Conservation (phyloP, 2,113 vertebrate species). For the Tachysurus fulvidraco region DNA sequence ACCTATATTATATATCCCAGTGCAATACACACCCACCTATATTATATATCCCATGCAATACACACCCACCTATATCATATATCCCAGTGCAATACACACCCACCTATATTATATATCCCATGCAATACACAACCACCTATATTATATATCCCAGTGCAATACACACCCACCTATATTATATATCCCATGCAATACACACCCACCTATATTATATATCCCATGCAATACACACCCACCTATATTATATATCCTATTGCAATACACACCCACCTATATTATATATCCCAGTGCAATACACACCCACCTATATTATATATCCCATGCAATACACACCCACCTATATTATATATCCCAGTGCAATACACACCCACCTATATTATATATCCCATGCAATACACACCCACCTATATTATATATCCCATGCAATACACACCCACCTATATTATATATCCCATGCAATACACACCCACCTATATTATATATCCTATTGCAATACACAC, state of each 20-base stretch:
- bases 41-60: background rate
- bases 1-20: slow-evolving; percentile 49
- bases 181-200: background rate
- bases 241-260: background rate
- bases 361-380: too few species aligned
- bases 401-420: slow-evolving; percentile 47
- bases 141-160: slow-evolving; percentile 56
- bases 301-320: too few species aligned
- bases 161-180: too few species aligned
- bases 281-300: too few species aligned
- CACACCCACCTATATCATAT: slow-evolving; percentile 43
- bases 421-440: too few species aligned
- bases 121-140: background rate
- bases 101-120: too few species aligned
- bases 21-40: too few species aligned
- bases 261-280: slow-evolving; percentile 35
- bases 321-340: background rate
- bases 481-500: too few species aligned
- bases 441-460: background rate
- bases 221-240: too few species aligned
- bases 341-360: slow-evolving; percentile 55
- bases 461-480: slow-evolving; percentile 35
- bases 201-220: slow-evolving; percentile 48
- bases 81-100: too few species aligned
- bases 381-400: background rate